Base-by-base conservation (phyloP, 2,113 vertebrate genomes). In the Rhegmatorhina hoffmannsi region DNA sequence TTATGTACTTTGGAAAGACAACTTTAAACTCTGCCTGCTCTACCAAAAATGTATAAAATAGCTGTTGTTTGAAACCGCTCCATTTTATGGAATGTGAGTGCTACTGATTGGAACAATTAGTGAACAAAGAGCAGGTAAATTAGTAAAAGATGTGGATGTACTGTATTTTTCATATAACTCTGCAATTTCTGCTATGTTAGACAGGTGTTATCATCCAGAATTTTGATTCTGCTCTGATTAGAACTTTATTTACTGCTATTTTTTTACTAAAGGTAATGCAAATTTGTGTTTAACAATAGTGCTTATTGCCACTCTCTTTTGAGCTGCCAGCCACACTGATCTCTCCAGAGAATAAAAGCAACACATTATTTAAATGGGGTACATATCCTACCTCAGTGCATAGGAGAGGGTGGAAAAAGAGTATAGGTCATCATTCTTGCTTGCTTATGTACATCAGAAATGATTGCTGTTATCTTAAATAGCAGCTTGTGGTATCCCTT, bases 401-500 rank as follows among this genome's bases (percentile, higher is more conserved):
- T 63, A 62, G 67, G 79, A 33, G 31, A 79, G 40, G 20, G 43
- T 64, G 24, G 58, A 81, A 85, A 83, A 94, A 63, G 68, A 92
- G 47, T 60, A 18, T 64, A 94, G 91, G 67, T 86, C 67, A 28
- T 94, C 52, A 62, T 92, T 84, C 80, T 73, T 91, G 44, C 68
- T 76, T 86, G 91, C 69, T 25, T 83, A 38, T 50, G 58, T 86
- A 40, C 69, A 73, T 92, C 58, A 94, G 78, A 95, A 96, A 90
- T 96, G 84, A 84, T 18, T 93, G 53, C 55, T 91, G 83, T 95
- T 97, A 94, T 82, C 88, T 95, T 86, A 62, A 50, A 31, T 81
- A 89, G 69, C 80, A 97, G 90, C 92, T 96, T 95, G 92, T 89
- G 86, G 47, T 91, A 75, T 90, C 73, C 56, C 63, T 95, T 95